phyloP scores from a whole-genome alignment of 1,140 invertebrate species.

The Drosophila rufa region DNA sequence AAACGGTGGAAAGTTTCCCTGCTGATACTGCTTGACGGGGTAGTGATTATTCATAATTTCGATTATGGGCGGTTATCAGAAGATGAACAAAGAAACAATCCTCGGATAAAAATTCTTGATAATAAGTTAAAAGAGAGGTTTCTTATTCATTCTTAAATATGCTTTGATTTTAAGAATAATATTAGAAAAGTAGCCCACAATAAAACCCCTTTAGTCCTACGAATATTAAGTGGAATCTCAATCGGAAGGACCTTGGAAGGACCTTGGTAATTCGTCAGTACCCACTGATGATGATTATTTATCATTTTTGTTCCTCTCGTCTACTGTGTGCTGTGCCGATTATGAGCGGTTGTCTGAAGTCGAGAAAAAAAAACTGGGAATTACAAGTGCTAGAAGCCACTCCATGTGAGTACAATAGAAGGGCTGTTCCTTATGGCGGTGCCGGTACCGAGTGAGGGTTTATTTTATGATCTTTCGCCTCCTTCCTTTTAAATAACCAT shows the following conservation, averaged over 20 bases:
- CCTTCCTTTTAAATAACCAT: constrained; percentile 57
- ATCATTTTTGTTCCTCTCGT: constrained; percentile 48
- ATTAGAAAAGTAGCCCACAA: too few relatives aligned
- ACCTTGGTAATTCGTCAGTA: constrained; percentile 5
- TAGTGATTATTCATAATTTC: constrained; percentile 11
- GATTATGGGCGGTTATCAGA: constrained; percentile 4
- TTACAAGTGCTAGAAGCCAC: constrained; percentile 35
- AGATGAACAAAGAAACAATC: too few relatives aligned
- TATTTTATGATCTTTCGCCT: constrained; percentile 21
- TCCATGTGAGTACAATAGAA: constrained; percentile 2
- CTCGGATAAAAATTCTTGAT: not conserved
- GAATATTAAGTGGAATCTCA: not conserved
- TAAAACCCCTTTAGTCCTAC: too few relatives aligned
- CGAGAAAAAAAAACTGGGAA: constrained; percentile 2
- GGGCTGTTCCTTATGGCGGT: constrained; percentile 15
- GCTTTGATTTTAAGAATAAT: too few relatives aligned
- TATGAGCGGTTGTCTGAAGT: constrained; percentile 45
- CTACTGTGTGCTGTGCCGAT: constrained; percentile 34
- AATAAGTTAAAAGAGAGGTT: not conserved
- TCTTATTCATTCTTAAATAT: not conserved
- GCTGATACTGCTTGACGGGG: not conserved
- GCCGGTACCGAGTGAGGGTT: constrained; percentile 21
- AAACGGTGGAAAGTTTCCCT: not conserved
- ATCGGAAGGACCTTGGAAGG: constrained; percentile 26
- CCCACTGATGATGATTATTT: constrained; percentile 49